phyloP scores from a whole-genome alignment of 2,113 vertebrate genomes.

The Hypanus sabinus region DNA sequence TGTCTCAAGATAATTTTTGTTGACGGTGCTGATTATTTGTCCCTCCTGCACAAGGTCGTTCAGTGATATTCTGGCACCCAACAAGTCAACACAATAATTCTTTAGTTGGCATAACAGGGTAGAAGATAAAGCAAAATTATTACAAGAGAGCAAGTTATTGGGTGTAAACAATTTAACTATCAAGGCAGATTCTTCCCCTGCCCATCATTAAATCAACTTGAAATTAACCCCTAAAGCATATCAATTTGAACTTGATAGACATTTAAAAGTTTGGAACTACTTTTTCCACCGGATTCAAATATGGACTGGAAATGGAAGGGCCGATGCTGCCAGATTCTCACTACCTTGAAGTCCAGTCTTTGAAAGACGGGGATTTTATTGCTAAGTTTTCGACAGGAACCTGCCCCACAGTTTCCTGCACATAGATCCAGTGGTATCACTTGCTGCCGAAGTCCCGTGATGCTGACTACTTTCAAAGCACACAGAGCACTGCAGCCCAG shows the following conservation, averaged over 20 bases:
- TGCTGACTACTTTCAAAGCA: no score
- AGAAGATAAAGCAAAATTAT: not conserved
- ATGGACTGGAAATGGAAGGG: not conserved
- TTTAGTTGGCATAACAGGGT: not conserved
- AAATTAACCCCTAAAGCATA: not conserved
- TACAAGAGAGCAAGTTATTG: not conserved
- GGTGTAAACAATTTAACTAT: not conserved
- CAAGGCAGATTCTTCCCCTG: not conserved
- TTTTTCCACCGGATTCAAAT: no score
- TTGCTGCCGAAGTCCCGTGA: not conserved
- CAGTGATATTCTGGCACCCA: not conserved
- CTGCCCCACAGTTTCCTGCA: not conserved
- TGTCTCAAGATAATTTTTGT: not conserved
- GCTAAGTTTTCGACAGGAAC: not conserved
- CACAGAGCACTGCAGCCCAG: no score
- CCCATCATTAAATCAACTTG: not conserved
- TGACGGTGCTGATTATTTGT: not conserved
- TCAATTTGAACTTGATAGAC: not conserved
- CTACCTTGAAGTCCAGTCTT: not conserved
- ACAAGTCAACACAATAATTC: not conserved
- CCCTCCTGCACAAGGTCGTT: not conserved
- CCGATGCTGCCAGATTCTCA: not conserved
- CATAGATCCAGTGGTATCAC: not conserved
- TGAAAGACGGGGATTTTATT: not conserved
- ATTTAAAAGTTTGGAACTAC: no score